These are phyloP conservation scores for Promerops cafer DNA, from an alignment of 2,113 vertebrate species.

Conservation along the genomic window DNA sequence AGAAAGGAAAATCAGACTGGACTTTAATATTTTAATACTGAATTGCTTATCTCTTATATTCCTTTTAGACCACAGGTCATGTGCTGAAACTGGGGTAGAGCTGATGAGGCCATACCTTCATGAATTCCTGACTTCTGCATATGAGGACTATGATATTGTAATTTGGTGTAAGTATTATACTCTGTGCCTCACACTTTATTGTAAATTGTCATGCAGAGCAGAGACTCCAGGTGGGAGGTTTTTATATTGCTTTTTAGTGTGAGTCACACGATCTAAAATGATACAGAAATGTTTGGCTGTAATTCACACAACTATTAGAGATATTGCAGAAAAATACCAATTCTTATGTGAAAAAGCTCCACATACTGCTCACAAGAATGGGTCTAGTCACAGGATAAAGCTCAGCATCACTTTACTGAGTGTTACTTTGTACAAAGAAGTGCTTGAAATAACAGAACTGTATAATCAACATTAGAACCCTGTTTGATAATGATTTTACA, in stretches of 20 bases:
- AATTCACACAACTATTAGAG: neutral
- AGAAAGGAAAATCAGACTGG: neutral
- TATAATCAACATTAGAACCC: neutral
- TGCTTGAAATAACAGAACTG: neutral
- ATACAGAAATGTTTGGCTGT: neutral
- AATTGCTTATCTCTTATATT: neutral
- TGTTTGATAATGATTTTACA: neutral
- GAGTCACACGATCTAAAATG: neutral
- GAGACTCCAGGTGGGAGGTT: neutral
- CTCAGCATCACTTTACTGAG: neutral
- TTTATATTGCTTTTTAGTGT: neutral
- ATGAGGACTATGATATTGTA: conserved; percentile 98
- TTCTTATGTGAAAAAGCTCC: neutral
- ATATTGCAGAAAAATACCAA: neutral
- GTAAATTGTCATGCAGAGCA: neutral
- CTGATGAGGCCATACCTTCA: conserved; percentile 98
- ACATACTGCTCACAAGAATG: neutral
- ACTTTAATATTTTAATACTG: neutral
- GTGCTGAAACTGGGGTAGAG: conserved; percentile 95
- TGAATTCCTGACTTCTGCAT: conserved; percentile 95
- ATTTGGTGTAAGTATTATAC: conserved; percentile 93
- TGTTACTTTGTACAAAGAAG: neutral
- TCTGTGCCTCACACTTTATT: neutral
- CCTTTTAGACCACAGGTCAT: conserved; percentile 90
- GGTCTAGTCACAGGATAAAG: neutral